phyloP scores from a whole-genome alignment of 1,140 invertebrate genomes.

The Atta texana region DNA sequence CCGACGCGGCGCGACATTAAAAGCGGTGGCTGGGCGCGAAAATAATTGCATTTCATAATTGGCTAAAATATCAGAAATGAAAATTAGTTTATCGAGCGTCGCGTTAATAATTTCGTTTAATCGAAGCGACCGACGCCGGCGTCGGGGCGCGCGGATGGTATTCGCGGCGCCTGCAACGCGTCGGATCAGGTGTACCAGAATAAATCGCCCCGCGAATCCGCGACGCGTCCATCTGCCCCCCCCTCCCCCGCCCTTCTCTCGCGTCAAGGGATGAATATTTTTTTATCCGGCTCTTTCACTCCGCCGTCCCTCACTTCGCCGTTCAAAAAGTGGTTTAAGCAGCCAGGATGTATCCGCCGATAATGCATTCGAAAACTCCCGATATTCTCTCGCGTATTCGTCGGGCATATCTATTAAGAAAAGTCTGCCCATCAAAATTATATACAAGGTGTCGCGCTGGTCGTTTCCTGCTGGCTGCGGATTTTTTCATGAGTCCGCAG shows the following conservation, averaged over 20 bases:
- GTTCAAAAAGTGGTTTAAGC: constrained; percentile 35
- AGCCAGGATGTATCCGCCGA: constrained; percentile 22
- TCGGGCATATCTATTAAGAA: constrained; percentile 58
- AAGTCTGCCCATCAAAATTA: constrained; percentile 53
- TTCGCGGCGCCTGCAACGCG: constrained; percentile 71
- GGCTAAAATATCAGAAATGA: constrained; percentile 83
- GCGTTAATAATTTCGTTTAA: constrained; percentile 82
- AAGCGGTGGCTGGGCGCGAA: constrained; percentile 79
- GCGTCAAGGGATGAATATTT: constrained; percentile 54
- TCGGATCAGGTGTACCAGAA: constrained; percentile 75
- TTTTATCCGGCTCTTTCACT: constrained; percentile 55
- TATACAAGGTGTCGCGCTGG: constrained; percentile 24
- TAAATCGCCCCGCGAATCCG: constrained; percentile 72
- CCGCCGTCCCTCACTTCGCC: neutral
- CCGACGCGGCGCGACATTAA: constrained; percentile 79
- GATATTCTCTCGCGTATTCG: constrained; percentile 50
- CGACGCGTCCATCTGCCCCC: constrained; percentile 33
- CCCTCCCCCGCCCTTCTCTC: neutral
- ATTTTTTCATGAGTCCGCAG: constrained; percentile 38
- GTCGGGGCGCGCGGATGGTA: constrained; percentile 68
- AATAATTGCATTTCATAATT: constrained; percentile 84
- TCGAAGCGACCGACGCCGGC: constrained; percentile 78
- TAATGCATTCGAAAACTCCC: constrained; percentile 50
- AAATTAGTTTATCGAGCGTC: constrained; percentile 82
- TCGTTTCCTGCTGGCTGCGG: constrained; percentile 6